These are phyloP conservation scores for Calliopum simillimum DNA, from an alignment of 2,888 invertebrate genomes.

Conservation along the genomic window DNA sequence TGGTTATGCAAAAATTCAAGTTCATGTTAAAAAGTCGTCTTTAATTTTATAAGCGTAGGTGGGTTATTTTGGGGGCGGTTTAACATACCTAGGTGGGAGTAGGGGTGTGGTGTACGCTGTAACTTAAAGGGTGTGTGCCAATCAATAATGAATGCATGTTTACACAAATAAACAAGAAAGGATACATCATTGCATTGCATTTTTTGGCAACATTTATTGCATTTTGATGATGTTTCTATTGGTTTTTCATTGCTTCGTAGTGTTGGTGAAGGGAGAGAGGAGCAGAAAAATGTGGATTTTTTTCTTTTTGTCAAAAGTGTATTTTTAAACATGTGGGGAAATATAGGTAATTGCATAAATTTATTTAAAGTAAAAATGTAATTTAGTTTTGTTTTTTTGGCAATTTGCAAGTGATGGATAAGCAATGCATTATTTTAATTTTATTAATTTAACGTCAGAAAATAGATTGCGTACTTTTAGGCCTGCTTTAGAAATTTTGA, in stretches of 20 bases:
- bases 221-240: conserved; percentile 65
- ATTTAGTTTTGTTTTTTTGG: too few species aligned
- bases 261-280: background rate
- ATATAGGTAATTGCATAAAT: too few species aligned
- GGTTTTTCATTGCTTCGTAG: conserved; percentile 57
- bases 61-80: background rate
- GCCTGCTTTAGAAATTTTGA: too few species aligned
- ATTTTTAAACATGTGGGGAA: too few species aligned
- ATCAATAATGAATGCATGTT: background rate
- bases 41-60: background rate
- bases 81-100: background rate
- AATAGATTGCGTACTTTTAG: too few species aligned
- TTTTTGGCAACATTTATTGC: conserved; percentile 52
- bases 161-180: too few species aligned
- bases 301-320: background rate
- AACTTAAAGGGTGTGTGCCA: too few species aligned
- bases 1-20: conserved; percentile 1
- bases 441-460: too few species aligned
- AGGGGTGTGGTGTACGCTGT: background rate
- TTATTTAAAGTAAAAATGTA: too few species aligned
- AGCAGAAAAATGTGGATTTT: conserved; percentile 27
- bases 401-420: too few species aligned
- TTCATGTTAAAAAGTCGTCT: conserved; percentile 1
- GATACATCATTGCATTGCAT: background rate
- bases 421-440: too few species aligned